Evolutionary conservation across 2,888 invertebrate genomes (phyloP), one percentile per base, ranked within the genome.

Genomic region (Polietes domitor): DNA sequence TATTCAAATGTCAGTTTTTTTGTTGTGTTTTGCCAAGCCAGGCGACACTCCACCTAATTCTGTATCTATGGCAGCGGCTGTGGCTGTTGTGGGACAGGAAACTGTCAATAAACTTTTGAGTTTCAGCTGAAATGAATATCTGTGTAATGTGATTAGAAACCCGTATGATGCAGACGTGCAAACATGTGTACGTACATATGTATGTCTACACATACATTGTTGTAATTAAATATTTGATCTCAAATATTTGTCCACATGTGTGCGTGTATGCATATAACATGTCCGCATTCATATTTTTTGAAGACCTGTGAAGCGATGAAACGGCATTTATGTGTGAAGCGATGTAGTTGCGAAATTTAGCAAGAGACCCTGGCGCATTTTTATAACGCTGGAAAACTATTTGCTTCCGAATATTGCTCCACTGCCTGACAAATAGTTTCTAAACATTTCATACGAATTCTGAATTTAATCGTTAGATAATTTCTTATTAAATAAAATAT

Each of bases 31-130:
- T 4, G n/a, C 24, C n/a, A 61, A 28, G 7, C 10, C 43, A 21
- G 24, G n/a, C 61, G 32, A 53, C 53, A 79, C 84, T 84, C 53
- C 81, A 84, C 81, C 84, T 84, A 81, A 81, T 81, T 84, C 68
- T 76, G n/a, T n/a, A n/a, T n/a, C n/a, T n/a, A n/a, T n/a, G n/a
- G n/a, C n/a, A n/a, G n/a, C n/a, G n/a, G n/a, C n/a, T n/a, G 80
- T 80, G 77, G 77, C 68, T 70, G 32, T 41, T 21, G 41, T 84
- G 75, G 75, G 76, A 76, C 84, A 81, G 84, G 81, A 84, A 84
- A 73, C 78, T 84, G 84, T 84, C 84, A 84, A 81, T 84, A 84
- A 81, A 78, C 75, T 41, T 26, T 74, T 32, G 26, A 65, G 28
- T 75, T 53, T 47, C 65, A 55, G 17, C 12, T 53, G 19, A 9